Percentiles rank a stretch among this genome's conserved stretches.
Evolutionary conservation across 2,113 vertebrate species (phyloP).

Genomic region (Campylomormyrus numenius): DNA sequence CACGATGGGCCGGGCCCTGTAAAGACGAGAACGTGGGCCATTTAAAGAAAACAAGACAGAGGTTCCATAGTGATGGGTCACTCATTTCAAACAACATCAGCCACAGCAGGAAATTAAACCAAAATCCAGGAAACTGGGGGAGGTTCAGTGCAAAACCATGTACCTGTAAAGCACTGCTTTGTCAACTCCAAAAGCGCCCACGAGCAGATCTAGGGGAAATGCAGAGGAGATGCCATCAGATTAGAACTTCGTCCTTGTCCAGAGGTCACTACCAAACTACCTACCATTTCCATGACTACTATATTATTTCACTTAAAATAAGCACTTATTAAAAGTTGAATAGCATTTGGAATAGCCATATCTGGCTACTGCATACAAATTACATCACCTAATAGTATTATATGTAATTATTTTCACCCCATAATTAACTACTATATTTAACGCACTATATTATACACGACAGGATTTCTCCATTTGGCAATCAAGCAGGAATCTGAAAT

Average conservation of each 20-base stretch:
- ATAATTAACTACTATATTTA: conserved; percentile 2
- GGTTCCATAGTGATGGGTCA: background rate
- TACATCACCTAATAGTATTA: background rate
- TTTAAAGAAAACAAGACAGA: background rate
- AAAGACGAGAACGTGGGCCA: background rate
- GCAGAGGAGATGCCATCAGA: background rate
- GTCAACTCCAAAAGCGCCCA: conserved; percentile 82
- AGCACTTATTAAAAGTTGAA: background rate
- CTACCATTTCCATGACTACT: background rate
- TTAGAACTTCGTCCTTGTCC: background rate
- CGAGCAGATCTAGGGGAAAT: conserved; percentile 72
- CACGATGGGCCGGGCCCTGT: conserved; percentile 79
- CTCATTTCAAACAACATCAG: background rate
- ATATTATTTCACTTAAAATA: background rate
- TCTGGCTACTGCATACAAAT: background rate
- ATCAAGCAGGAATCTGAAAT: background rate
- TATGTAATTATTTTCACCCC: background rate
- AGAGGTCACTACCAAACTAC: background rate
- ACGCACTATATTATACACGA: background rate
- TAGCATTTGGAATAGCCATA: background rate
- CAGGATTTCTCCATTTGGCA: background rate
- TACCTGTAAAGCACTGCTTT: conserved; percentile 81
- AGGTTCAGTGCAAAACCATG: background rate
- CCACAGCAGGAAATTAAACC: background rate
- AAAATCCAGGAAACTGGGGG: background rate